Conservation (phyloP, 2,797 vertebrate species). For the Podarcis siculus region DNA sequence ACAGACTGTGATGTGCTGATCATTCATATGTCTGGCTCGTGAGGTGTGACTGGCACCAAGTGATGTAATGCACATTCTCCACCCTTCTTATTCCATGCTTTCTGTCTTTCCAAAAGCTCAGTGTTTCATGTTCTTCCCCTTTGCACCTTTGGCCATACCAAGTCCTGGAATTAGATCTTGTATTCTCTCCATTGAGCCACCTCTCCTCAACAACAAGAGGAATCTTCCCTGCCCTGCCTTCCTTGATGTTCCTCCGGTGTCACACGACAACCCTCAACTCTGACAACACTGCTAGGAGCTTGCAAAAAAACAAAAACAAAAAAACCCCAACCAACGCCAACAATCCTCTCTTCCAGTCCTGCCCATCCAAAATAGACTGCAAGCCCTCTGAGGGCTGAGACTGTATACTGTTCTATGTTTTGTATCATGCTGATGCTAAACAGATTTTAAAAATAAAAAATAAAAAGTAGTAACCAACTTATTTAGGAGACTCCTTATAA, state of each 20-base stretch:
- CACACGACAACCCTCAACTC: background rate
- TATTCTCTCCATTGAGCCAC: background rate
- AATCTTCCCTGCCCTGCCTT: background rate
- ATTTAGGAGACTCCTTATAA: background rate
- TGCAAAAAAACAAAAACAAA: too few relatives aligned
- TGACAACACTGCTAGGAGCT: background rate
- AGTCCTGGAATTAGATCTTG: too few relatives aligned
- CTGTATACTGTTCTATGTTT: background rate
- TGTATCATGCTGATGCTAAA: too few relatives aligned
- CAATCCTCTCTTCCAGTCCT: background rate
- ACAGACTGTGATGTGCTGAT: background rate
- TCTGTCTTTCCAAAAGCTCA: background rate
- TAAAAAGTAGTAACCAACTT: background rate
- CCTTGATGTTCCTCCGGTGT: background rate
- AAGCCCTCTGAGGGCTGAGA: background rate
- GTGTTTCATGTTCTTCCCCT: background rate
- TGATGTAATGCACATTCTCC: background rate
- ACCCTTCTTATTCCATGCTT: background rate
- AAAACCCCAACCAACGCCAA: background rate
- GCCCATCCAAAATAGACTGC: background rate
- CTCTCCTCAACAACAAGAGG: background rate
- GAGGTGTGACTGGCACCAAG: background rate
- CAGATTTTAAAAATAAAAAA: background rate
- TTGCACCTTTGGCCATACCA: background rate
- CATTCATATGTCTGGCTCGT: background rate